A percentile compares a stretch with the other conserved stretches of the same genome.
Conservation (phyloP, 2,113 vertebrate species). For the Morone chrysops region DNA sequence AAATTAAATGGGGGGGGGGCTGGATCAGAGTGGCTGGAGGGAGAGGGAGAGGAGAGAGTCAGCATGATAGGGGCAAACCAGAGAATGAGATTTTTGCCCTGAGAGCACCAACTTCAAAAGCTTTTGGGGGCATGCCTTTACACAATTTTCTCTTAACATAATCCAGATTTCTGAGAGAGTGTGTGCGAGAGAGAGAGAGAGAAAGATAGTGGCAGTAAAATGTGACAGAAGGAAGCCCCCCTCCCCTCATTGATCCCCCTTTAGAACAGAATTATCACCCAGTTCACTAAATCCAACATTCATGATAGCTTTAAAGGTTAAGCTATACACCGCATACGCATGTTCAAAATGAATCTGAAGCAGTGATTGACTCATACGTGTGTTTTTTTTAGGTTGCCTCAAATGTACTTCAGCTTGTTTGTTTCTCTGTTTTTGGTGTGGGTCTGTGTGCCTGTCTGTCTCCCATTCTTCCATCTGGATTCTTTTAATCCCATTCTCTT, state of each 20-base stretch:
- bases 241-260: slow-evolving; percentile 44
- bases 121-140: slow-evolving; percentile 64
- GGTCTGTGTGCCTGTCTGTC: slow-evolving; percentile 46
- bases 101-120: slow-evolving; percentile 71
- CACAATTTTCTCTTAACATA: slow-evolving; percentile 70
- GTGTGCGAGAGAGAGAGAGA: neutral
- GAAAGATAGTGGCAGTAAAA: slow-evolving; percentile 8
- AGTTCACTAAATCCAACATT: slow-evolving; percentile 62
- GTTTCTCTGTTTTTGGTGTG: slow-evolving; percentile 27
- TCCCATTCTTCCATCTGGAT: slow-evolving; percentile 70
- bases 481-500: slow-evolving; percentile 76
- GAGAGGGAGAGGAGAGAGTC: slow-evolving; percentile 55
- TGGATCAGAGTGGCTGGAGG: slow-evolving; percentile 55
- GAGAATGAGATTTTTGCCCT: slow-evolving; percentile 75
- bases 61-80: slow-evolving; percentile 54
- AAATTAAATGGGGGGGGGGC: slow-evolving; percentile 47
- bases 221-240: slow-evolving; percentile 36
- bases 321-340: slow-evolving; percentile 34
- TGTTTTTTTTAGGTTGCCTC: slow-evolving; percentile 15
- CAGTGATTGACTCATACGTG: slow-evolving; percentile 36
- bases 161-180: slow-evolving; percentile 59
- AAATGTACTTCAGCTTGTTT: slow-evolving; percentile 34
- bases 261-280: slow-evolving; percentile 53
- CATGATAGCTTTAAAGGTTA: slow-evolving; percentile 59
- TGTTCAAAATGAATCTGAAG: slow-evolving; percentile 36